Evolutionary conservation across 2,888 invertebrate species (phyloP), one percentile per base, ranked within the genome.

Genomic region (Pseudococcus viburni): DNA sequence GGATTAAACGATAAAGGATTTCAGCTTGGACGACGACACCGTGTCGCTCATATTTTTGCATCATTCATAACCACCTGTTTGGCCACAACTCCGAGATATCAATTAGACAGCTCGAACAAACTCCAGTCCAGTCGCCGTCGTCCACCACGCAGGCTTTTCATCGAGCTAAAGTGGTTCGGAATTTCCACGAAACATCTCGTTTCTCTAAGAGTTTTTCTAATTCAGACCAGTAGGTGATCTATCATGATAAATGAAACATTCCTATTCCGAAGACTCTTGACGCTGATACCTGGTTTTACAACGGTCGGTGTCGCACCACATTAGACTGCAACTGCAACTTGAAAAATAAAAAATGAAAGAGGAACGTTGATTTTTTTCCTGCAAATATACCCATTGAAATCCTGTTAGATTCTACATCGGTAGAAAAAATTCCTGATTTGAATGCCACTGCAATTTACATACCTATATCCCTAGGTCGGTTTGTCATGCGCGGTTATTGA

Each of bases 11-110:
- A 77, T 42, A 39, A 7, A 77, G 39, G 39, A 39, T 39, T 77
- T 77, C 77, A 77, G 77, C 77, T 77, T 42, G 39, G 77, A 33
- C 77, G 39, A 77, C 39, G 39, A 77, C 39, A 39, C 5, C 8
- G 5, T 59, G 59, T 59, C 59, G 17, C 59, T 73, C 17, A 64
- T 64, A 64, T 73, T 73, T 73, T 33, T 73, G 55, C 55, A 55
- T 73, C 73, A 73, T 15, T 33, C 26, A 64, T 64, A 73, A 22
- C 26, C 73, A 73, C 73, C 73, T 73, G 73, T 33, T 55, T n/a
- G 8, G 17, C 55, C 55, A 55, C 55, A 51, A 15, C 12, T 51
- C 48, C 12, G 15, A 51, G 6, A n/a, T n/a, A 55, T 55, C 55
- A n/a, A 55, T n/a, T n/a, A n/a, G n/a, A n/a, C n/a, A 55, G 55